Conservation (phyloP, 1,140 invertebrate species). For the Subanguina moxae region DNA sequence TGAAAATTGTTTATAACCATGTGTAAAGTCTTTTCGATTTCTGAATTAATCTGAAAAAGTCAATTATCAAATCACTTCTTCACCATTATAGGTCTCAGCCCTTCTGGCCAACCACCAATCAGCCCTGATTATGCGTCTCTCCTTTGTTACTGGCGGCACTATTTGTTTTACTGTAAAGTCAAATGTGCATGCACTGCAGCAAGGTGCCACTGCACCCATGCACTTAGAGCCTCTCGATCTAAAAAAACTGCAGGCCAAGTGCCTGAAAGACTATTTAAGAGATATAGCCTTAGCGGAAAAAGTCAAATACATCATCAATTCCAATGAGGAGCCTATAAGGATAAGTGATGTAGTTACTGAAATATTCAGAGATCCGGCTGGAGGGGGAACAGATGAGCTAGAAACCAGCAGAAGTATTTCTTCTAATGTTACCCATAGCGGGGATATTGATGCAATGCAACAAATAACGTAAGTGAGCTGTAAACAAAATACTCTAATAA, state of each 20-base stretch:
- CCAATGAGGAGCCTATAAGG: constrained; percentile 39
- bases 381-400: constrained; percentile 33
- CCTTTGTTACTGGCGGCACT: constrained; percentile 58
- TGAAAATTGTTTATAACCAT: too few species aligned
- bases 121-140: constrained; percentile 55
- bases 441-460: constrained; percentile 58
- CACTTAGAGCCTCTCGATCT: constrained; percentile 57
- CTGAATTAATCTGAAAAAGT: too few species aligned
- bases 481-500: too few species aligned
- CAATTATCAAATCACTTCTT: too few species aligned
- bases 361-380: constrained; percentile 32
- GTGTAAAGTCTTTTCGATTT: too few species aligned
- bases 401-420: constrained; percentile 52
- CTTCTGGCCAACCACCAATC: constrained; percentile 46
- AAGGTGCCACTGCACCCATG: constrained; percentile 41
- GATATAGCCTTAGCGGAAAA: constrained; percentile 47
- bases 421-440: constrained; percentile 57
- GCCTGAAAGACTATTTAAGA: constrained; percentile 39
- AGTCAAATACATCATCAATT: constrained; percentile 57
- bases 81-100: constrained; percentile 37
- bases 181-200: constrained; percentile 40
- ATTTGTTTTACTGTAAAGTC: constrained; percentile 59
- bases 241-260: constrained; percentile 50
- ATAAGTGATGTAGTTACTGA: constrained; percentile 50
- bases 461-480: constrained; percentile 39